Base-by-base conservation (phyloP, 2,888 invertebrate species). In the Teleiodes luculella region DNA sequence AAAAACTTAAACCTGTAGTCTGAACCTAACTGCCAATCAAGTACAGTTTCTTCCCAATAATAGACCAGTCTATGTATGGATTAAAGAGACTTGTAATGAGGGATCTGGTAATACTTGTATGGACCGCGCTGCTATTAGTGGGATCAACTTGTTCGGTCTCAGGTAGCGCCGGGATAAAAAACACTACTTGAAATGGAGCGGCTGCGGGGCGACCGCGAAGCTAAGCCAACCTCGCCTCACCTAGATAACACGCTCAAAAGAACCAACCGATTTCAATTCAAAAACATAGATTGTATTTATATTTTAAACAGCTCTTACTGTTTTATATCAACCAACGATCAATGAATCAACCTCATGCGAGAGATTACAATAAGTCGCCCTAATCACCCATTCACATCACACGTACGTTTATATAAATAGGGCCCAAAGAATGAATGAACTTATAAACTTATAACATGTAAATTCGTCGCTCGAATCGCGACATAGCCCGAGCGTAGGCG, bases 391-490 rank as follows among this genome's bases (percentile, higher is more conserved):
- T 83, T 86, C 84, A 82, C 76, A 80, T 78, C 78, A 74, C 83
- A 83, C 83, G 78, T 77, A 76, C 74, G 64, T 78, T 78, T 80
- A 80, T 83, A 86, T 81, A 85, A 86, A 86, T 83, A 83, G 76
- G 74, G 72, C 76, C 76, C 72, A 78, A 75, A 77, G 73, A 76
- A 84, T 86, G 86, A 87, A 87, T 86, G 86, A 84, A 83, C 80
- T 80, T 83, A 84, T 81, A 84, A 51, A 51, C 51, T 51, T 51
- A 51, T 51, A 51, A 79, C 83, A 87, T 87, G 86, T 86, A 87
- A 87, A 87, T 86, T 86, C 81, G 85, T 85, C 82, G 83, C 76
- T 85, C 82, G 83, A 88, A 87, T 87, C 86, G 88, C 86, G 84
- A 86, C 85, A 81, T 68, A 78, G 82, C 76, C 65, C 70, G 64